Evolutionary conservation across 2,888 invertebrate species (phyloP).

Genomic region (Epirrhoe alternata): DNA sequence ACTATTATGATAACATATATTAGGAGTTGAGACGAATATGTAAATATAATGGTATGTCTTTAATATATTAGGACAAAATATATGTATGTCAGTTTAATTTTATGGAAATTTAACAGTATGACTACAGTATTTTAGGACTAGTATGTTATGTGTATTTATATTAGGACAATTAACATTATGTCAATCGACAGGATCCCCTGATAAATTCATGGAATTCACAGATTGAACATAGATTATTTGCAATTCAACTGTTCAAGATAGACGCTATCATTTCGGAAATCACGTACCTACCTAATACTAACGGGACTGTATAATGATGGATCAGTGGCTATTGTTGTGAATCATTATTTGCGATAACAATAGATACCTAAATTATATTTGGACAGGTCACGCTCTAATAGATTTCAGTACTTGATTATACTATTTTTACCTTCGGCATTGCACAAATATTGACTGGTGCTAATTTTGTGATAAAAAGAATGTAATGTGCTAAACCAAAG

Average conservation of each 20-base stretch:
- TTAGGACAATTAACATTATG: no score
- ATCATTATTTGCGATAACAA: background rate
- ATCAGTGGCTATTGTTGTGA: background rate
- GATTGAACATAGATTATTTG: background rate
- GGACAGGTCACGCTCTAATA: background rate
- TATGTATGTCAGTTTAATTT: no score
- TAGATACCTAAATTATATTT: background rate
- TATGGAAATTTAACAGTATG: no score
- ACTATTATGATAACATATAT: no score
- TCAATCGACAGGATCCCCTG: no score
- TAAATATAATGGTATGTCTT: no score
- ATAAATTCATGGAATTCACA: background rate
- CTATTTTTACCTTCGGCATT: background rate
- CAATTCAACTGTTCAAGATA: background rate
- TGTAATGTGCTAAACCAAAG: conserved; percentile 15
- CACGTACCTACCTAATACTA: background rate
- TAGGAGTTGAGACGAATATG: no score
- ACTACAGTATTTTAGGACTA: no score
- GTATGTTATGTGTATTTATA: no score
- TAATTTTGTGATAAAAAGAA: conserved; percentile 16
- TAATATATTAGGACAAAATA: no score
- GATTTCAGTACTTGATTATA: background rate
- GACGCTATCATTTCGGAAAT: background rate
- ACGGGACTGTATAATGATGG: background rate
- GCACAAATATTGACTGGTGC: background rate